Evolutionary conservation across 2,888 invertebrate genomes (phyloP).

Genomic region (Hypolimnas misippus): DNA sequence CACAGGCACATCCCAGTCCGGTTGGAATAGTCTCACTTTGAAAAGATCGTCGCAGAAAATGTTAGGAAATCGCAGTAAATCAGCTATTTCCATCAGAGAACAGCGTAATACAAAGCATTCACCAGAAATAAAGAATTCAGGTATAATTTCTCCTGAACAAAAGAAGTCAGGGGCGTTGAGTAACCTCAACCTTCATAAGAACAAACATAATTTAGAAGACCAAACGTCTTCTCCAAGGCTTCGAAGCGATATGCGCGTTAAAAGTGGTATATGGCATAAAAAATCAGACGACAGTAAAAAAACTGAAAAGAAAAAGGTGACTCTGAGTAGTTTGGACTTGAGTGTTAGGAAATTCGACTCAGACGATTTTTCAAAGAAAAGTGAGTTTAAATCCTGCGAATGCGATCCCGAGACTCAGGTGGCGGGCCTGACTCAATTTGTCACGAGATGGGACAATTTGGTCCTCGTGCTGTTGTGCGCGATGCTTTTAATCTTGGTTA

Average conservation of each 20-base stretch:
- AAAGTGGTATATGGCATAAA: conserved; percentile 17
- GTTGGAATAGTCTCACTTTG: conserved; percentile 30
- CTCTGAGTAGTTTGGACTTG: conserved; percentile 29
- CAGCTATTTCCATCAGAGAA: conserved; percentile 34
- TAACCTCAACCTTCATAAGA: conserved; percentile 7
- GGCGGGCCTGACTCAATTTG: conserved; percentile 5
- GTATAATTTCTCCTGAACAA: background rate
- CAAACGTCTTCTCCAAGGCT: conserved; percentile 3
- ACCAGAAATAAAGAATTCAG: conserved; percentile 25
- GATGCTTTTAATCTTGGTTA: conserved; percentile 50
- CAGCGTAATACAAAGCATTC: conserved; percentile 4
- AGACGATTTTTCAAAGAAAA: background rate
- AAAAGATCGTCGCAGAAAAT: conserved; percentile 37
- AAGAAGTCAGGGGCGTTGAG: conserved; percentile 20
- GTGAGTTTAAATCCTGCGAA: conserved; percentile 13
- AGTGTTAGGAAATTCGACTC: conserved; percentile 3
- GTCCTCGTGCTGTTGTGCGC: conserved; percentile 50
- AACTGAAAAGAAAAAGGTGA: conserved; percentile 32
- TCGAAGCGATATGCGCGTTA: conserved; percentile 4
- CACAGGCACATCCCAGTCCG: conserved; percentile 51
- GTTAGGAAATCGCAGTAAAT: conserved; percentile 43
- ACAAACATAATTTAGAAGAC: conserved; percentile 11
- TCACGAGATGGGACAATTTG: conserved; percentile 49
- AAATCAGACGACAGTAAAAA: conserved; percentile 10
- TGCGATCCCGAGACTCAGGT: conserved; percentile 6